Percentiles rank a stretch among this genome's conserved stretches.
Evolutionary conservation across 2,113 vertebrate genomes (phyloP).

Genomic region (Ictidomys tridecemlineatus): DNA sequence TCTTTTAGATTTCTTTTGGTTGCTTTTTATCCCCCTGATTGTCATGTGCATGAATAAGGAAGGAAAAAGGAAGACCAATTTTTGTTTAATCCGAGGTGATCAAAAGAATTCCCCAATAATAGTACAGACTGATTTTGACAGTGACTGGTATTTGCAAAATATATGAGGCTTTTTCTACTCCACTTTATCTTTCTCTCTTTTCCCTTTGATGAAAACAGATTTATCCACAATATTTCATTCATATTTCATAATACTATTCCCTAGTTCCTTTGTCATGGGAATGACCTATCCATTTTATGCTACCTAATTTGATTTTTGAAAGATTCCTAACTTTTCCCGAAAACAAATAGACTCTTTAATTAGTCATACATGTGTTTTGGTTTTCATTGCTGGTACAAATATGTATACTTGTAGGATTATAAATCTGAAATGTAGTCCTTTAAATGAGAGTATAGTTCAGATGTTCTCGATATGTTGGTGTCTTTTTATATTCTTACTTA

Average conservation of each 20-base stretch:
- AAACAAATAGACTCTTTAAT: background rate
- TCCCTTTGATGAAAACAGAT: constrained; percentile 64
- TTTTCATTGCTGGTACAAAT: background rate
- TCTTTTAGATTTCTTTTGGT: constrained; percentile 6
- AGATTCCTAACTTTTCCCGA: background rate
- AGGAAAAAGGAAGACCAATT: constrained; percentile 51
- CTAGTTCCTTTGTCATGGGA: background rate
- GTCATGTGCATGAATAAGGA: constrained; percentile 57
- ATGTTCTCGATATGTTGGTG: background rate
- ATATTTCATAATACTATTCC: constrained; percentile 33
- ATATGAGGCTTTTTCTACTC: constrained; percentile 21
- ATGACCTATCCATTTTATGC: background rate
- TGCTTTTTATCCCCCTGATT: constrained; percentile 52
- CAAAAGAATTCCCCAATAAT: constrained; percentile 62
- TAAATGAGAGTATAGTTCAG: background rate
- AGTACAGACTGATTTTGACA: constrained; percentile 47
- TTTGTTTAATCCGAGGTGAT: constrained; percentile 74
- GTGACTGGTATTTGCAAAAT: constrained; percentile 65
- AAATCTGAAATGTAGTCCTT: constrained; percentile 15
- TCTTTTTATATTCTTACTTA: constrained; percentile 1
- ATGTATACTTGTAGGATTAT: background rate
- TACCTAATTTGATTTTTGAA: constrained; percentile 3
- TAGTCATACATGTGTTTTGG: background rate
- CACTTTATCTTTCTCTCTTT: background rate
- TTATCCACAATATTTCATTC: constrained; percentile 57